A percentile compares a stretch with the other conserved stretches of the same genome.
Conservation (phyloP, 2,797 vertebrate species). For the Lithobates pipiens region DNA sequence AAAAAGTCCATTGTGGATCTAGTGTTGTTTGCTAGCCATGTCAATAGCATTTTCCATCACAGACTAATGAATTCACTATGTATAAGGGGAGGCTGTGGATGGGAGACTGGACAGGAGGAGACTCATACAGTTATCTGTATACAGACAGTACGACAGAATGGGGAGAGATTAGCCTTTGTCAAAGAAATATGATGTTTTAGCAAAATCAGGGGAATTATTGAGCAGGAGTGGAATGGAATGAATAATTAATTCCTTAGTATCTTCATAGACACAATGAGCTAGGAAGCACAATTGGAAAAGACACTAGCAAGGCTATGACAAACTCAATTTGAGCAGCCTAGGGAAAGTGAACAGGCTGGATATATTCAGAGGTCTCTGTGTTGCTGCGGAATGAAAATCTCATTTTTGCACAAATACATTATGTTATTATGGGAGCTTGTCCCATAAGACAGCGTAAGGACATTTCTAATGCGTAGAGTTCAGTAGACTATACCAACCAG, state of each 20-base stretch:
- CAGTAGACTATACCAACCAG: not conserved
- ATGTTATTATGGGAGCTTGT: not conserved
- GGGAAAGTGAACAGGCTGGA: conserved; percentile 9
- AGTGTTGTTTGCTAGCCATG: conserved; percentile 19
- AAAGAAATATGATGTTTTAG: conserved; percentile 49
- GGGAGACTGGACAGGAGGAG: conserved; percentile 1
- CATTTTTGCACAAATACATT: not conserved
- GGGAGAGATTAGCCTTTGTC: conserved; percentile 37
- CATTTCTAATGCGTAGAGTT: not conserved
- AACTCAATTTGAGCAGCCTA: conserved; percentile 17
- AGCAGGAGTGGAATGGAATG: conserved; percentile 24
- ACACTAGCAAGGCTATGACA: conserved; percentile 28
- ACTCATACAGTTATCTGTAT: conserved; percentile 9
- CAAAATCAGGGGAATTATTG: conserved; percentile 39
- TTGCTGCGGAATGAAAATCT: not conserved
- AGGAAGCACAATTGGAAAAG: conserved; percentile 33
- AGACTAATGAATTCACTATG: conserved; percentile 32
- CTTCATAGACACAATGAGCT: conserved; percentile 28
- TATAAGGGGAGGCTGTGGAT: conserved; percentile 12
- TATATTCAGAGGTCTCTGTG: conserved; percentile 8
- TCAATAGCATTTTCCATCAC: conserved; percentile 42
- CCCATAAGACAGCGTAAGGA: not conserved
- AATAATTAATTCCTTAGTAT: conserved; percentile 27
- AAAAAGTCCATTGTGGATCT: not conserved
- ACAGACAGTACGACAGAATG: conserved; percentile 17